These are phyloP conservation scores for Stenchaetothrips biformis DNA, from an alignment of 2,888 invertebrate genomes.

Conservation along the genomic window DNA sequence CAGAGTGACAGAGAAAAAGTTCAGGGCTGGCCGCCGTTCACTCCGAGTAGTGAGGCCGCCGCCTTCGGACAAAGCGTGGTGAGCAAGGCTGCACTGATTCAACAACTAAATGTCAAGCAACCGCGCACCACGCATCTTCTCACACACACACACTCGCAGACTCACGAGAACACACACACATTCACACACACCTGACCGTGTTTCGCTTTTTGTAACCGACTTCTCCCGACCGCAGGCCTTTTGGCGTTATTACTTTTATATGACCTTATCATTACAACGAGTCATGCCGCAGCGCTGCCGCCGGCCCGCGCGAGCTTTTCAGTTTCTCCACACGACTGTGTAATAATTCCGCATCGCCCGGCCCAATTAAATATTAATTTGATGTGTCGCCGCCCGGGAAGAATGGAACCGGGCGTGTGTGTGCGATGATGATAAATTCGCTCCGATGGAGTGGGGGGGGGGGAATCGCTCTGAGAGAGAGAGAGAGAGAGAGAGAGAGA, in stretches of 20 bases:
- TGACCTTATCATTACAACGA: conserved; percentile 7
- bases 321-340: conserved; percentile 23
- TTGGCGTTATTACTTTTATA: conserved; percentile 6
- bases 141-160: neutral
- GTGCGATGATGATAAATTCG: too few relatives aligned
- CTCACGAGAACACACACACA: neutral
- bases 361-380: conserved; percentile 22
- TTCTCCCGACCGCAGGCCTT: conserved; percentile 4
- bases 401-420: neutral
- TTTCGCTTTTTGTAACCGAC: neutral
- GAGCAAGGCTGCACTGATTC: too few relatives aligned
- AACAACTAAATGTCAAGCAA: too few relatives aligned
- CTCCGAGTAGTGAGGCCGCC: too few relatives aligned
- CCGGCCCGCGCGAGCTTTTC: neutral
- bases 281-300: neutral
- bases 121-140: neutral
- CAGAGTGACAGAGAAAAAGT: too few relatives aligned
- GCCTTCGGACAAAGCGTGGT: too few relatives aligned
- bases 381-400: neutral
- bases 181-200: neutral
- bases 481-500: too few relatives aligned
- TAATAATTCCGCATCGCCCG: neutral
- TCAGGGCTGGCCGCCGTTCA: too few relatives aligned
- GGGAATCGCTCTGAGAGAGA: too few relatives aligned
- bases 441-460: too few relatives aligned